Base-by-base conservation (phyloP, 2,888 invertebrate species). In the Reticulitermes lucifugus region DNA sequence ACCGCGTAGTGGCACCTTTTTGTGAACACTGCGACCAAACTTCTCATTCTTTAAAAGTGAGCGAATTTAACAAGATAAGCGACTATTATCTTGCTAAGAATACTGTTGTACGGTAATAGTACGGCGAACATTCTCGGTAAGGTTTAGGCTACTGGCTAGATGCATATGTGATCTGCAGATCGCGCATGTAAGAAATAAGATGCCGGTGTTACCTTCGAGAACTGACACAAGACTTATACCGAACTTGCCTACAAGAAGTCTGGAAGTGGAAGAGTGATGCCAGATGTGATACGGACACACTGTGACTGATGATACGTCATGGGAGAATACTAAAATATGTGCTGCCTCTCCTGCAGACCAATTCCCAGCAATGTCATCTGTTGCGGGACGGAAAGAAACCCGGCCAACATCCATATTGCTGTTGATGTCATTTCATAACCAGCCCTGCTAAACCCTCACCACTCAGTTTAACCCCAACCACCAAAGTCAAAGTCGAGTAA, bases 281-380 rank as follows among this genome's bases (percentile, higher is more conserved):
- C 80, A 80, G 60, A 80, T 80, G 80, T 22, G 80, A 80, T 80
- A 80, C 80, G 60, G 80, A 80, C 55, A 80, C 80, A 59, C n/a
- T 41, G 29, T 80, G 80, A 80, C 80, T 80, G 80, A 80, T 80
- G 80, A 60, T 35, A 80, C 35, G 60, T 60, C 60, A 80, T 80
- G 80, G 80, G 22, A 35, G 80, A 80, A 80, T 80, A 80, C 80
- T 80, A 80, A 80, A 80, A 60, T 80, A 80, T 80, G 60, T 51
- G 80, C 60, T 55, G 35, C 80, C 60, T 59, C 60, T 51, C 60
- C 79, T 79, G 29, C 46, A 77, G 46, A 46, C 77, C 77, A 77
- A 77, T 77, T 77, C 25, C 79, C 80, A 80, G 80, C 80, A 80
- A 80, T 80, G 80, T 60, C 80, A 80, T 80, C 80, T 80, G 80